These are phyloP conservation scores for Drosophila setosimentum DNA, from an alignment of 2,888 invertebrate species.

Conservation along the genomic window DNA sequence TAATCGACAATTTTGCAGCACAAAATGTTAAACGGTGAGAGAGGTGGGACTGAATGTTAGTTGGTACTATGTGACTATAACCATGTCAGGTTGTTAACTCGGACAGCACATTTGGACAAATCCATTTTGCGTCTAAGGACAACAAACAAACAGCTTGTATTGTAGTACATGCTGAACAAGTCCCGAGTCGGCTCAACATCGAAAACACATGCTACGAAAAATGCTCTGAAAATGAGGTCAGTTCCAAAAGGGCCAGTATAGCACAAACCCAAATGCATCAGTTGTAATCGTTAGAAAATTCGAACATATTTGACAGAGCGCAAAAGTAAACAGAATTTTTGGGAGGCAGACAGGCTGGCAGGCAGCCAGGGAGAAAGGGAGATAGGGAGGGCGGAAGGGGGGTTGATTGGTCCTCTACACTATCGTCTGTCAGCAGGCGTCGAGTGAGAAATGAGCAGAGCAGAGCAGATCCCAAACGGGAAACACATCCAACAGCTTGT, in stretches of 20 bases:
- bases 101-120: constrained; percentile 69
- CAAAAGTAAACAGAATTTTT: constrained; percentile 78
- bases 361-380: background rate
- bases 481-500: constrained; percentile 76
- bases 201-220: constrained; percentile 82
- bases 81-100: constrained; percentile 74
- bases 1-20: constrained; percentile 70
- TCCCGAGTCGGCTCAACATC: constrained; percentile 65
- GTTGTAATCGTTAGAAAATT: constrained; percentile 82
- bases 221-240: constrained; percentile 76
- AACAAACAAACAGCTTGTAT: constrained; percentile 56
- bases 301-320: constrained; percentile 83
- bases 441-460: constrained; percentile 74
- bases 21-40: background rate
- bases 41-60: background rate
- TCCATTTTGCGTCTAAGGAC: constrained; percentile 70
- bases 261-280: constrained; percentile 40
- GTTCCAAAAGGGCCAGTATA: constrained; percentile 17
- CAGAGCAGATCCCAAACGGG: constrained; percentile 28
- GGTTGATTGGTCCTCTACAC: constrained; percentile 35
- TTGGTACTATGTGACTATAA: constrained; percentile 27
- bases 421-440: constrained; percentile 61
- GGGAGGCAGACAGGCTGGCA: constrained; percentile 14
- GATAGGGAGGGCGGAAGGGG: constrained; percentile 11
- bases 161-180: constrained; percentile 51